Evolutionary conservation across 30 jellyfish, hydroid and myxozoan genomes (phyloP).

Genomic region (Turritopsis rubra): DNA sequence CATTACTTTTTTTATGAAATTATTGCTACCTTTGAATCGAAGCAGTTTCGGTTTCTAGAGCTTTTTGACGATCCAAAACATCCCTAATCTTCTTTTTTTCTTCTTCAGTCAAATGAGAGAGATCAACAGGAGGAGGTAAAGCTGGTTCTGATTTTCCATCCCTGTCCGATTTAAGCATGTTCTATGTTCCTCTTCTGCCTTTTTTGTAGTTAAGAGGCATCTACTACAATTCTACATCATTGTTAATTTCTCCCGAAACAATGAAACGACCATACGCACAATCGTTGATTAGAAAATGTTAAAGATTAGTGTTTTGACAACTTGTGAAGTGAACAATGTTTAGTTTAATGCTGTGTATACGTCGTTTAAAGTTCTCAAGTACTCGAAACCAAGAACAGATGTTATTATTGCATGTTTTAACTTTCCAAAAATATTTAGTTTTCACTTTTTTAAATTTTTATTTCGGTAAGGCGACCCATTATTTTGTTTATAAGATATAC

Average conservation of each 20-base stretch:
- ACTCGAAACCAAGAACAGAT: constrained; percentile 12
- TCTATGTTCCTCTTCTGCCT: constrained; percentile 37
- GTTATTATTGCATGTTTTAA: background rate
- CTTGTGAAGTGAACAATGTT: background rate
- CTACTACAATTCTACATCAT: constrained; percentile 32
- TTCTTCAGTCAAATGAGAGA: constrained; percentile 77
- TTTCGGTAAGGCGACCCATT: background rate
- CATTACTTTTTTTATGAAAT: background rate
- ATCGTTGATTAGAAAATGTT: background rate
- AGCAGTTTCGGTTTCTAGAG: constrained; percentile 61
- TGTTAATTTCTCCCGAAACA: constrained; percentile 33
- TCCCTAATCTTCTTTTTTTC: constrained; percentile 61
- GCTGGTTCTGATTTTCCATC: constrained; percentile 43
- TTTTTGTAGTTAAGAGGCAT: constrained; percentile 54
- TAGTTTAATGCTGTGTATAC: background rate
- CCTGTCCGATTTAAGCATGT: constrained; percentile 24
- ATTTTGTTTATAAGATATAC: constrained; percentile 1
- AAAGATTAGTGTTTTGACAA: background rate
- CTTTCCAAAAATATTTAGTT: background rate
- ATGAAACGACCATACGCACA: background rate
- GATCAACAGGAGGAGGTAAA: constrained; percentile 68
- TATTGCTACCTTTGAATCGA: constrained; percentile 49
- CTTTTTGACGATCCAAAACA: constrained; percentile 82
- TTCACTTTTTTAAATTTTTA: background rate
- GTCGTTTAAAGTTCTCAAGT: background rate